These are phyloP conservation scores for Argynnis bischoffii DNA, from an alignment of 2,888 invertebrate genomes.

Conservation along the genomic window DNA sequence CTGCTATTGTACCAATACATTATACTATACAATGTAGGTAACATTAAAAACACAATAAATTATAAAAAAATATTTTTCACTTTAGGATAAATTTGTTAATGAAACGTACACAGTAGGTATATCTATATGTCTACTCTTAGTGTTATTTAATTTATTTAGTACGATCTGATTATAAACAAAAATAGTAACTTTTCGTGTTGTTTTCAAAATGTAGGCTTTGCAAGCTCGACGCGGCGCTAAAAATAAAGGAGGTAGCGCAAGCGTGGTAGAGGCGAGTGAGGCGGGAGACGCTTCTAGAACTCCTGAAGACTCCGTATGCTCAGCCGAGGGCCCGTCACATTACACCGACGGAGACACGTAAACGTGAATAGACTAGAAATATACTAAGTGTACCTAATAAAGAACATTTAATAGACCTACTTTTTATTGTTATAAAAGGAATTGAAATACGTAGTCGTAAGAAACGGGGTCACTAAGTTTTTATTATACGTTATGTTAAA, in stretches of 20 bases:
- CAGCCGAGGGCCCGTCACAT: constrained; percentile 91
- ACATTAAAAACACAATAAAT: constrained; percentile 1
- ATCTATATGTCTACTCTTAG: too few species aligned
- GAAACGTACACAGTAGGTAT: too few species aligned
- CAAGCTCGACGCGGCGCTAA: constrained; percentile 85
- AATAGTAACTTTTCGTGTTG: too few species aligned
- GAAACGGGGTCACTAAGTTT: neutral
- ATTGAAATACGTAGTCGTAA: constrained; percentile 23
- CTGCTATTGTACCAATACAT: constrained; percentile 12
- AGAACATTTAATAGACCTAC: constrained; percentile 12
- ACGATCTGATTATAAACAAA: neutral
- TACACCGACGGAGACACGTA: constrained; percentile 83
- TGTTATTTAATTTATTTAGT: too few species aligned
- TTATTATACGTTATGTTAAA: constrained; percentile 19
- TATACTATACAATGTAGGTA: too few species aligned
- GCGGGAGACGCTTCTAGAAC: constrained; percentile 90
- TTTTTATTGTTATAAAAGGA: constrained; percentile 32
- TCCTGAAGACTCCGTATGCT: constrained; percentile 95
- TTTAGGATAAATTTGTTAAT: too few species aligned
- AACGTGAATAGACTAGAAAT: constrained; percentile 56
- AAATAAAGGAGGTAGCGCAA: constrained; percentile 74
- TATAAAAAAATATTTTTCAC: too few species aligned
- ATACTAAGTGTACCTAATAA: constrained; percentile 3
- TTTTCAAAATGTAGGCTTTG: constrained; percentile 82
- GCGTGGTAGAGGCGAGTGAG: constrained; percentile 86